Evolutionary conservation across 2,888 invertebrate species (phyloP).

Genomic region (Ectemnius continuus): DNA sequence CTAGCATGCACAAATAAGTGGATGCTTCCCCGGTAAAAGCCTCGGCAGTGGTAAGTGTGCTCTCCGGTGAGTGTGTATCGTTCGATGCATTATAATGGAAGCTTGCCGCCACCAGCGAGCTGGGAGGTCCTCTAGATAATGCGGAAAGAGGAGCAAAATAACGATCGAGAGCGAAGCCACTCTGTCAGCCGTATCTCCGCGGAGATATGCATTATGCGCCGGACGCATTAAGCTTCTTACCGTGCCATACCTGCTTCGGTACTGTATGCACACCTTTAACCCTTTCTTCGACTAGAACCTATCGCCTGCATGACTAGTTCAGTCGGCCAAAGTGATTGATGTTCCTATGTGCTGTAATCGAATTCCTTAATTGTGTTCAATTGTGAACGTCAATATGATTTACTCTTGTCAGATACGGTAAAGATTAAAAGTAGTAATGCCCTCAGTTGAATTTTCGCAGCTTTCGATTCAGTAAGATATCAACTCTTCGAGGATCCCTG

Average conservation of each 20-base stretch:
- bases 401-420: no score
- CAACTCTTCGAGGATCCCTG: background rate
- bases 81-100: constrained; percentile 43
- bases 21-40: constrained; percentile 19
- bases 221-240: constrained; percentile 49
- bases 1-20: constrained; percentile 20
- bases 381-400: no score
- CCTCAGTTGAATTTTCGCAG: no score
- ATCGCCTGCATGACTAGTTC: no score
- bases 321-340: no score
- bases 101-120: constrained; percentile 32
- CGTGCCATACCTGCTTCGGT: constrained; percentile 5
- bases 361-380: no score
- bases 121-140: constrained; percentile 59
- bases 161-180: constrained; percentile 18
- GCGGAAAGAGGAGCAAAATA: constrained; percentile 49
- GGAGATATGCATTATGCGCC: constrained; percentile 47
- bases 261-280: background rate
- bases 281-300: no score
- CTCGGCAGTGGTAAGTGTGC: constrained; percentile 12
- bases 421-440: no score
- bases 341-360: no score
- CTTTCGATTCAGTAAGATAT: no score
- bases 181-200: constrained; percentile 38
- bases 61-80: constrained; percentile 32